phyloP scores from a whole-genome alignment of 2,888 invertebrate species.

The Lacanobia oleracea region DNA sequence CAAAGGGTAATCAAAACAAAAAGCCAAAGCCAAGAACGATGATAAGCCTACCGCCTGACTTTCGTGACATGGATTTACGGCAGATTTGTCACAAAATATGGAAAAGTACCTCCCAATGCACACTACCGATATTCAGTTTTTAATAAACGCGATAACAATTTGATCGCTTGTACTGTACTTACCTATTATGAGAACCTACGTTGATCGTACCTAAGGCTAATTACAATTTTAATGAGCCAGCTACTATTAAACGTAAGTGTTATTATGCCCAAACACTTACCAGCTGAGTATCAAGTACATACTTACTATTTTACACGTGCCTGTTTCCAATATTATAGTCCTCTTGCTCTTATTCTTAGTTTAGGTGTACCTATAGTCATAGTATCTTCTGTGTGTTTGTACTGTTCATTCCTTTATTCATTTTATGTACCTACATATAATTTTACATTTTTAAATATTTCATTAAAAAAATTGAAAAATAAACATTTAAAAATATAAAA shows the following conservation, averaged over 20 bases:
- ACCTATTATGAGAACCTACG: no score
- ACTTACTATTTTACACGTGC: constrained; percentile 5
- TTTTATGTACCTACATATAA: no score
- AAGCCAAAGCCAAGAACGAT: no score
- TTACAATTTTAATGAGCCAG: neutral
- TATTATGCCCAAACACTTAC: constrained; percentile 8
- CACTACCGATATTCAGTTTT: neutral
- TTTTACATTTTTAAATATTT: no score
- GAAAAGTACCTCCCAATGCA: neutral
- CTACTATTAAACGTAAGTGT: neutral
- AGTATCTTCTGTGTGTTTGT: no score
- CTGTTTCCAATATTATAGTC: neutral
- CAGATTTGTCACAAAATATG: neutral
- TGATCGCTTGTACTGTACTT: neutral
- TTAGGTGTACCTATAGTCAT: no score
- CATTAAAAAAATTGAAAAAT: no score
- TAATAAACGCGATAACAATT: constrained; percentile 13
- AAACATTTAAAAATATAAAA: no score
- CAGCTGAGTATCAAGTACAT: neutral
- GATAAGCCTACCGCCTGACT: no score
- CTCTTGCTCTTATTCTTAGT: no score
- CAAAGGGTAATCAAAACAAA: no score
- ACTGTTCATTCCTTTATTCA: no score
- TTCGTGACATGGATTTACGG: neutral
- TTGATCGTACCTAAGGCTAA: neutral